Evolutionary conservation across 2,797 vertebrate genomes (phyloP).

Genomic region (Takifugu rubripes): DNA sequence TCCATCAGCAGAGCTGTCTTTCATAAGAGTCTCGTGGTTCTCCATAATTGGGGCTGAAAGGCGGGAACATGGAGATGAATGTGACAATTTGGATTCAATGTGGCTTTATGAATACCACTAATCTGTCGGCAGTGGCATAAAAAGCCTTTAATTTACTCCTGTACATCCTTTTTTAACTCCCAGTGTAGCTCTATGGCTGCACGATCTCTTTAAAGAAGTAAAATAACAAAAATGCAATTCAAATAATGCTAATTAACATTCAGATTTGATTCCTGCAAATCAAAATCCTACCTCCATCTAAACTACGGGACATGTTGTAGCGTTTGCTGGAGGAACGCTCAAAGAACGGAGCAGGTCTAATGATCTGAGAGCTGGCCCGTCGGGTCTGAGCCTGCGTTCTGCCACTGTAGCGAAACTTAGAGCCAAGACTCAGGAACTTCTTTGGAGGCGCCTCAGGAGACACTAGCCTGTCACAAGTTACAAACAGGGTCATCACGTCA

Average conservation of each 20-base stretch:
- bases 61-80: constrained; percentile 12
- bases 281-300: constrained; percentile 86
- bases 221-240: not conserved
- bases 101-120: not conserved
- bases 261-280: not conserved
- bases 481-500: constrained; percentile 26
- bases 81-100: not conserved
- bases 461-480: constrained; percentile 78
- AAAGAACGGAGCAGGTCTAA: constrained; percentile 89
- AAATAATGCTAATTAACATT: not conserved
- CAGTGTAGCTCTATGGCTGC: constrained; percentile 6
- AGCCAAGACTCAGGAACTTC: constrained; percentile 94
- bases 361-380: constrained; percentile 90
- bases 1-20: constrained; percentile 81
- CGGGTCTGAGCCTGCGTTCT: constrained; percentile 94
- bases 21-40: constrained; percentile 92
- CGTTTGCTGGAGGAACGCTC: constrained; percentile 92
- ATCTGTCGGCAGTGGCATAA: not conserved
- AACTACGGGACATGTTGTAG: constrained; percentile 93
- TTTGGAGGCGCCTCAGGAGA: constrained; percentile 94
- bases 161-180: not conserved
- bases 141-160: constrained; percentile 4
- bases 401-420: constrained; percentile 97
- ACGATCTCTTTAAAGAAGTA: not conserved
- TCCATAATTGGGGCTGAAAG: constrained; percentile 86